Conservation (phyloP, 2,888 invertebrate species). For the Hyposoter didymator region DNA sequence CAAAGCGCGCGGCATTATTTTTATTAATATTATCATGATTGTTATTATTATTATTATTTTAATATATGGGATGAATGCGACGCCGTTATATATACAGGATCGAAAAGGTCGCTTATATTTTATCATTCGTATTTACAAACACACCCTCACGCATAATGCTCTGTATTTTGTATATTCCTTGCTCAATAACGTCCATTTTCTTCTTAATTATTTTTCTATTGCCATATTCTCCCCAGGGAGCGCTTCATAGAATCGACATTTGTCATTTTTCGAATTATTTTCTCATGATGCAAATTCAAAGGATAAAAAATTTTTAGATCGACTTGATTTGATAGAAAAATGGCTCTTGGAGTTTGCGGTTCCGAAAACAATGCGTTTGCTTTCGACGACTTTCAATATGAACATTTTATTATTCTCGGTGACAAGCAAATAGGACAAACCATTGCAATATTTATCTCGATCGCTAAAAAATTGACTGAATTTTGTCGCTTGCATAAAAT, state of each 20-base stretch:
- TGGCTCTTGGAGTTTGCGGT: not conserved
- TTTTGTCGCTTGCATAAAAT: constrained; percentile 47
- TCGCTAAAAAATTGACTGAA: constrained; percentile 9
- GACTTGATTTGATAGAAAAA: no score
- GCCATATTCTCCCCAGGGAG: constrained; percentile 49
- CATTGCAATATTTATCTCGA: constrained; percentile 25
- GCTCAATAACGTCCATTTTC: not conserved
- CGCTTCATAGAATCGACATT: constrained; percentile 21
- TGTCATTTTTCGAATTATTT: not conserved
- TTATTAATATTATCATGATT: constrained; percentile 32
- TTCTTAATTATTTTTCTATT: constrained; percentile 15
- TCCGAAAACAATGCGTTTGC: not conserved
- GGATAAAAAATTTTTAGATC: no score
- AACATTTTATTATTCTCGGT: no score
- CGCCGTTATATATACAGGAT: constrained; percentile 66
- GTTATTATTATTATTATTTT: constrained; percentile 23
- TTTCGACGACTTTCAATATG: not conserved
- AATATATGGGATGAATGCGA: constrained; percentile 50
- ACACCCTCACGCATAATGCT: constrained; percentile 56
- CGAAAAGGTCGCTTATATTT: constrained; percentile 68
- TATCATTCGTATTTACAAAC: constrained; percentile 67
- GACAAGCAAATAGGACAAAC: no score
- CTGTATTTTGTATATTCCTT: constrained; percentile 13
- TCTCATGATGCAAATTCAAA: not conserved
- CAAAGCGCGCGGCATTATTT: constrained; percentile 60